Evolutionary conservation across 2,888 invertebrate genomes (phyloP).

Genomic region (Philhelius pedissequus): DNA sequence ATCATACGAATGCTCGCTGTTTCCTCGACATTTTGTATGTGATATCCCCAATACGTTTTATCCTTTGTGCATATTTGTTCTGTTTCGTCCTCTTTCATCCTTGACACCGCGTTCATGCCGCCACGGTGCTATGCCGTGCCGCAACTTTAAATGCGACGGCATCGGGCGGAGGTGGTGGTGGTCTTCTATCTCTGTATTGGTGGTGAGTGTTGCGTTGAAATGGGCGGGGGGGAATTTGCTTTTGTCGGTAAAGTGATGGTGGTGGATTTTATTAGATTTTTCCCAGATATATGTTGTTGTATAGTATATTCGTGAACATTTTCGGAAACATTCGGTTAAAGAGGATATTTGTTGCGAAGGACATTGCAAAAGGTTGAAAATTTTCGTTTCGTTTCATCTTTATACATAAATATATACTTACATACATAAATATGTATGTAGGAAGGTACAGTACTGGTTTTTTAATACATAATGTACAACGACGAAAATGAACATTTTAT

Average conservation of each 20-base stretch:
- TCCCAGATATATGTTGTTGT: slow-evolving; percentile 46
- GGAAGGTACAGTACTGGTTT: slow-evolving; percentile 8
- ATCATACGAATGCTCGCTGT: slow-evolving; percentile 55
- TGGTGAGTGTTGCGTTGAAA: slow-evolving; percentile 23
- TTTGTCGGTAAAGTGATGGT: slow-evolving; percentile 32
- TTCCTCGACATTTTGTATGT: slow-evolving; percentile 54
- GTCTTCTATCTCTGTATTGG: slow-evolving; percentile 56
- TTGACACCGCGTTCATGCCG: slow-evolving; percentile 20
- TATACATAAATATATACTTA: slow-evolving; percentile 9
- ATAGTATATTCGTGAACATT: slow-evolving; percentile 58
- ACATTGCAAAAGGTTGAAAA: slow-evolving; percentile 64
- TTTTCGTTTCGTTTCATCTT: slow-evolving; percentile 7
- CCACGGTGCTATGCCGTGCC: background rate
- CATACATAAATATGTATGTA: slow-evolving; percentile 2
- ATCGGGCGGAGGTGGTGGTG: background rate
- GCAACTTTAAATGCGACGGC: slow-evolving; percentile 14
- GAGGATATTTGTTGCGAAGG: slow-evolving; percentile 67
- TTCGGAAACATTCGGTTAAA: slow-evolving; percentile 67
- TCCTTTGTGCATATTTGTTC: slow-evolving; percentile 68
- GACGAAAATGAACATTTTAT: slow-evolving; percentile 45
- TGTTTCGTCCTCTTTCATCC: slow-evolving; percentile 44
- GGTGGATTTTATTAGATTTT: slow-evolving; percentile 68
- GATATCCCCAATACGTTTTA: slow-evolving; percentile 57
- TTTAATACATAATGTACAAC: slow-evolving; percentile 33
- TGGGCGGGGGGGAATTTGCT: background rate